These are phyloP conservation scores for Mastomys coucha DNA, from an alignment of 2,113 vertebrate genomes.

Conservation along the genomic window DNA sequence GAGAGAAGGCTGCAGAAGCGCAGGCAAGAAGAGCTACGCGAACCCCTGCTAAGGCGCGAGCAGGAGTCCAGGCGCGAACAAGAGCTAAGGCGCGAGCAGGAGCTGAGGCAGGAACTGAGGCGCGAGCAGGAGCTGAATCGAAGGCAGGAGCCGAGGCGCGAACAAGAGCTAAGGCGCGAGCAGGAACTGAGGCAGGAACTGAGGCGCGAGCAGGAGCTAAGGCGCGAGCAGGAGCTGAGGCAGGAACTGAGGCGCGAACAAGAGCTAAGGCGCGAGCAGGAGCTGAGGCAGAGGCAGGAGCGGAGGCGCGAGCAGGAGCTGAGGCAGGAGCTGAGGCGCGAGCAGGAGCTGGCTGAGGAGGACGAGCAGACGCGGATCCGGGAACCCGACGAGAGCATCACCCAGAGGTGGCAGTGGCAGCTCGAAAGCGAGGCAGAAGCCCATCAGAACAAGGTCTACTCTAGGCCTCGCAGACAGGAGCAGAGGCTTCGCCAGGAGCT, in stretches of 20 bases:
- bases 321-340: not conserved
- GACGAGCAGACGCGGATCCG: not conserved
- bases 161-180: not conserved
- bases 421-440: constrained; percentile 61
- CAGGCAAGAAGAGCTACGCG: not conserved
- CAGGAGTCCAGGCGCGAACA: not conserved
- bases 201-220: not conserved
- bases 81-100: not conserved
- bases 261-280: no score
- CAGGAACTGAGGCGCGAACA: no score
- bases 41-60: not conserved
- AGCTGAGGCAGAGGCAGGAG: no score
- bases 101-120: not conserved
- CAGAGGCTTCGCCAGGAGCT: not conserved
- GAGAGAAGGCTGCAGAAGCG: not conserved
- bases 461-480: constrained; percentile 53
- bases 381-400: not conserved
- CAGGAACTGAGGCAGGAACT: not conserved
- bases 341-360: not conserved
- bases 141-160: not conserved
- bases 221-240: no score
- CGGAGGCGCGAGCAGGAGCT: not conserved
- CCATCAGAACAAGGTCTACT: constrained; percentile 74
- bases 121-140: not conserved
- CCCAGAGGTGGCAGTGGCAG: constrained; percentile 62